Conservation (phyloP, 2,113 vertebrate genomes). For the Penelope pileata region DNA sequence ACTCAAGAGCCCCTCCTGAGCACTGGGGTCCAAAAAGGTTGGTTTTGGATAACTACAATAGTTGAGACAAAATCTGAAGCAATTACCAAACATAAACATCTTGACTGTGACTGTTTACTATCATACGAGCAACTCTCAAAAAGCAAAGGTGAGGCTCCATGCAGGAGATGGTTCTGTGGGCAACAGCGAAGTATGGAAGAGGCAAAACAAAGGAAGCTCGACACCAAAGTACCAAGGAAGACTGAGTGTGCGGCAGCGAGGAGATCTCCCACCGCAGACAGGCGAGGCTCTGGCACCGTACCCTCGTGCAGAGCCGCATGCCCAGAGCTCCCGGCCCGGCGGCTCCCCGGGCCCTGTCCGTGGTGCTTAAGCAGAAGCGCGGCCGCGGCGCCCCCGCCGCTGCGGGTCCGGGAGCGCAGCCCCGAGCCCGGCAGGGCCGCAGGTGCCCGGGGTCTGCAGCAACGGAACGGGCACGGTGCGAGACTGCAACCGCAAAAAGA, state of each 20-base stretch:
- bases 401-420: no score
- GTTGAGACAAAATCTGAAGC: not conserved
- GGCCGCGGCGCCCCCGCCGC: no score
- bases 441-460: no score
- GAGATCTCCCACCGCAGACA: not conserved
- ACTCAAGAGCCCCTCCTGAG: not conserved
- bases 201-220: not conserved
- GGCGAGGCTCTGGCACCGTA: no score
- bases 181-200: not conserved
- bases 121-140: not conserved
- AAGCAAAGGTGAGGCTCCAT: not conserved
- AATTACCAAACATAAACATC: not conserved
- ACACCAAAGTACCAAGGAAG: not conserved
- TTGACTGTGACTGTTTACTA: not conserved
- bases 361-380: not conserved
- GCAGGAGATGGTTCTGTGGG: not conserved
- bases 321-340: no score
- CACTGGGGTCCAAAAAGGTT: not conserved
- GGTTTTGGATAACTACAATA: not conserved
- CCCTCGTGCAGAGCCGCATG: not conserved
- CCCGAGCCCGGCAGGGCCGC: no score
- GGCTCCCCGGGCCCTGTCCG: conserved; percentile 12
- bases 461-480: no score
- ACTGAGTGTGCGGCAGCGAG: not conserved
- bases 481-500: not conserved